Conservation (phyloP, 2,888 invertebrate genomes). For the Horisme vitalbata region DNA sequence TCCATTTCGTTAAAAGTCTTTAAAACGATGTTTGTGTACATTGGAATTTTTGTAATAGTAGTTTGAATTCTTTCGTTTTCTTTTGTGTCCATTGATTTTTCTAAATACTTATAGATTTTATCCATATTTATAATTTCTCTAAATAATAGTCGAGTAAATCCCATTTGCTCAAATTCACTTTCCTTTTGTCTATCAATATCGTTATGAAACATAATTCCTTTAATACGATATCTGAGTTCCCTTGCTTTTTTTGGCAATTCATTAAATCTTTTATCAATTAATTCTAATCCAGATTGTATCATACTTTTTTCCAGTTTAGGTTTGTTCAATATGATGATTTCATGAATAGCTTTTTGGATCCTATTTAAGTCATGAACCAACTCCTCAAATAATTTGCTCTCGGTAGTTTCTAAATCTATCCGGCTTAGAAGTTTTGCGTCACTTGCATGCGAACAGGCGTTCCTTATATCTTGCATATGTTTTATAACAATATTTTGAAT, state of each 20-base stretch:
- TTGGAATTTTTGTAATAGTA: background rate
- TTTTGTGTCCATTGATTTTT: background rate
- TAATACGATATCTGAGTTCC: background rate
- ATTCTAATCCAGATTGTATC: background rate
- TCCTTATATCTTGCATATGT: conserved; percentile 7
- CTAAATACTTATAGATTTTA: background rate
- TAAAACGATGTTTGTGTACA: background rate
- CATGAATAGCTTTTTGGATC: conserved; percentile 2
- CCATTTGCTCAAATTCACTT: background rate
- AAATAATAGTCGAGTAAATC: background rate
- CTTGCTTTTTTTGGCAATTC: background rate
- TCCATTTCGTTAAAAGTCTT: conserved; percentile 1
- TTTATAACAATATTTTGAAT: conserved; percentile 1
- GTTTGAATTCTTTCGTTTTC: background rate
- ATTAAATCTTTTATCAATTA: background rate
- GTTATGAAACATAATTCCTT: too few relatives aligned
- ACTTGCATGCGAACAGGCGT: conserved; percentile 5
- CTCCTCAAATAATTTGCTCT: conserved; percentile 2
- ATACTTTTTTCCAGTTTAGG: conserved; percentile 11
- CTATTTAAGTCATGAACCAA: background rate
- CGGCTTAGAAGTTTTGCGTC: conserved; percentile 2
- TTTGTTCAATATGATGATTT: conserved; percentile 6
- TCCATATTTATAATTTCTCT: background rate
- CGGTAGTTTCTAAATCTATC: conserved; percentile 7
- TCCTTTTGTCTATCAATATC: too few relatives aligned